Evolutionary conservation across 2,888 invertebrate species (phyloP).

Genomic region (Carcina quercana): DNA sequence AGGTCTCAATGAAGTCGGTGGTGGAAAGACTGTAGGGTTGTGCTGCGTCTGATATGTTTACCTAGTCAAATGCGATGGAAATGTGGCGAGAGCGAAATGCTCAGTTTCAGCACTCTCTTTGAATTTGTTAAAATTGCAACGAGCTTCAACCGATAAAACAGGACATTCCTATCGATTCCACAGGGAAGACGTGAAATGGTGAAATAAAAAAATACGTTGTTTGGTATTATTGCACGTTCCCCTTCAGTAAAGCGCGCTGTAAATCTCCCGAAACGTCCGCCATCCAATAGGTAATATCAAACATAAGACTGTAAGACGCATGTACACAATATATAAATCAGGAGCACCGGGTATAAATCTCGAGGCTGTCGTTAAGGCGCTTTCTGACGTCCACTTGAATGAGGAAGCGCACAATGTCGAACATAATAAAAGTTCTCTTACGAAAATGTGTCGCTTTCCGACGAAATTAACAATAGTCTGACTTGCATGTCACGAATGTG

Average conservation of each 20-base stretch:
- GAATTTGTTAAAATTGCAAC: constrained; percentile 36
- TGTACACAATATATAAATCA: constrained; percentile 6
- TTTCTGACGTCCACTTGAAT: constrained; percentile 14
- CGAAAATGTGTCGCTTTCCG: constrained; percentile 17
- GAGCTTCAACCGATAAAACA: too few species aligned
- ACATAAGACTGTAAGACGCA: constrained; percentile 4
- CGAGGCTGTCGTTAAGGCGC: constrained; percentile 10
- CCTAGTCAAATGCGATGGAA: constrained; percentile 71
- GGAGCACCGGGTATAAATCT: constrained; percentile 7
- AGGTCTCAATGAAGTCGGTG: constrained; percentile 58
- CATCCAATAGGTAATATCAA: constrained; percentile 4
- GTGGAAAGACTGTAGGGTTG: constrained; percentile 50
- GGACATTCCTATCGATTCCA: too few species aligned
- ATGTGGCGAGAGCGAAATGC: constrained; percentile 37
- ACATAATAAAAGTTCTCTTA: constrained; percentile 20
- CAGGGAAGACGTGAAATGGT: too few species aligned
- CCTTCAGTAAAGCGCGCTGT: constrained; percentile 3
- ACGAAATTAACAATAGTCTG: constrained; percentile 44
- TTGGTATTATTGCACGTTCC: too few species aligned
- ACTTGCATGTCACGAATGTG: constrained; percentile 47
- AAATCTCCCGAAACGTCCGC: constrained; percentile 4
- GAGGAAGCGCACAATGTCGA: constrained; percentile 13
- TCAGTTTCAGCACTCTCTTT: constrained; percentile 35
- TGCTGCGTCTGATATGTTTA: constrained; percentile 56
- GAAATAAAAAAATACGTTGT: too few species aligned